Base-by-base conservation (phyloP, 2,888 invertebrate species). In the Agonopterix arenella region DNA sequence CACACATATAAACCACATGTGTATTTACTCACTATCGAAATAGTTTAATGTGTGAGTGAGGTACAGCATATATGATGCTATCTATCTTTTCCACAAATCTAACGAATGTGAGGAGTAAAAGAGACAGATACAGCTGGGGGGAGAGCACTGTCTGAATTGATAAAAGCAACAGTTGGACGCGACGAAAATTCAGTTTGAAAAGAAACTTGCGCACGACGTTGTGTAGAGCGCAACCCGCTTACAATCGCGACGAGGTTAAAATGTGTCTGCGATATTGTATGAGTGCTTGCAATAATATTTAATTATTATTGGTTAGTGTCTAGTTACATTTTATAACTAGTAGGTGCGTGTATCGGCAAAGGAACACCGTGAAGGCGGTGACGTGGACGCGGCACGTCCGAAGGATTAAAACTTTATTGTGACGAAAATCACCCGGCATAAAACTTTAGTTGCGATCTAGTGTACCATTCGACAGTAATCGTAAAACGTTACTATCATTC, bases 161-260 rank as follows among this genome's bases (percentile, higher is more conserved):
- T 89, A 89, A 84, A 89, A 89, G 80, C 88, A 81, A 86, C 84
- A 76, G 83, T 80, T 77, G 78, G 74, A 76, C 80, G 72, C 73
- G 66, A 73, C 79, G 70, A 80, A 83, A 84, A 82, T 78, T 88
- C 82, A 89, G 88, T 89, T 80, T 68, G 77, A 61, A 73, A 75
- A 71, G 73, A 73, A 77, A 72, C 76, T 58, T 67, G 67, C 71
- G 76, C 62, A 71, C 60, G 67, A 72, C 57, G 68, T 68, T 44
- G 70, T 72, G 68, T 65, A 59, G 65, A 4, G 65, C 67, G 69
- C 63, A 58, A 60, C 57, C 67, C 57, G 62, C 62, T 57, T 59
- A 66, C 62, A 64, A 60, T 53, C 77, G 77, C 76, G 74, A 62
- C 80, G 76, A 73, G 71, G 69, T 70, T 78, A 84, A 81, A 80